Evolutionary conservation across 2,113 vertebrate species (phyloP).

Genomic region (Pollachius pollachius): DNA sequence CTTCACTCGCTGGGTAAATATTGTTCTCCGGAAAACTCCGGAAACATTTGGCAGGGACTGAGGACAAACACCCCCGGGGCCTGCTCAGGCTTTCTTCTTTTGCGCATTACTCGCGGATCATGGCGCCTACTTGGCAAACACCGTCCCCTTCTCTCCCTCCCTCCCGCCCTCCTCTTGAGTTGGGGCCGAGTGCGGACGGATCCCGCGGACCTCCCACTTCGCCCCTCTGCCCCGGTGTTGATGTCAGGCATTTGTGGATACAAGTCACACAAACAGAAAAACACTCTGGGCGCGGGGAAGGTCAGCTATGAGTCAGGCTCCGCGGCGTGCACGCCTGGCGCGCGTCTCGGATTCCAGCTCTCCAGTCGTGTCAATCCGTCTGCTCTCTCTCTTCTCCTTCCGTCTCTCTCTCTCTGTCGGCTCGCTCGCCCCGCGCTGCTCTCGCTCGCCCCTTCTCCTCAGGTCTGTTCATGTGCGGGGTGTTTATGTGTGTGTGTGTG

Average conservation of each 20-base stretch:
- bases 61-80: not conserved
- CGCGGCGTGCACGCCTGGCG: not conserved
- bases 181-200: not conserved
- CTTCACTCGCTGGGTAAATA: slow-evolving; percentile 45
- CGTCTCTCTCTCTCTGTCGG: not conserved
- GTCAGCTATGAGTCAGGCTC: not conserved
- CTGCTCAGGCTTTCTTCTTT: not conserved
- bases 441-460: slow-evolving; percentile 19
- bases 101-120: not conserved
- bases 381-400: not conserved
- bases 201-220: not conserved
- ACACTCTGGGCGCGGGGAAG: not conserved
- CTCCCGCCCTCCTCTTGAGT: slow-evolving; percentile 1
- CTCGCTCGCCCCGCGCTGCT: not conserved
- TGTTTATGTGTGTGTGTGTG: too few relatives aligned
- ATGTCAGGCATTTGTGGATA: not conserved
- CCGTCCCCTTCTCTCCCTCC: too few relatives aligned
- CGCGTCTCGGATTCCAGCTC: slow-evolving; percentile 5
- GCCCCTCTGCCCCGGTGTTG: slow-evolving; percentile 1
- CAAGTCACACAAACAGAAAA: too few relatives aligned
- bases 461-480: slow-evolving; percentile 48
- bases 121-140: not conserved
- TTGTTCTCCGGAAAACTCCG: slow-evolving; percentile 16
- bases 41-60: not conserved
- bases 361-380: not conserved